phyloP scores from a whole-genome alignment of 2,888 invertebrate genomes.

The Chrysolina haemoptera region DNA sequence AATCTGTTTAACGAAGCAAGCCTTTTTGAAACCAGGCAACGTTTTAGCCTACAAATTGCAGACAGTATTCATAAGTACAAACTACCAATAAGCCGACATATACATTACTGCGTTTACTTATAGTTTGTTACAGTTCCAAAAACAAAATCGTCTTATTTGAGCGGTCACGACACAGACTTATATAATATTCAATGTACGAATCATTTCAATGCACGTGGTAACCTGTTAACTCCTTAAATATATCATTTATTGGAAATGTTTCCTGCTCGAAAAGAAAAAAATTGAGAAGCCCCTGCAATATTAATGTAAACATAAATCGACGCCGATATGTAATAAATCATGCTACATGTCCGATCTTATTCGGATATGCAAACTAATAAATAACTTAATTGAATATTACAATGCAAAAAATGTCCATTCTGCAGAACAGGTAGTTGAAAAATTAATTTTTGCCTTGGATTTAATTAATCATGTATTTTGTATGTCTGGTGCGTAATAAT shows the following conservation, averaged over 20 bases:
- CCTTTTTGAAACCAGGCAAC: too few relatives aligned
- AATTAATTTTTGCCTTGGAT: conserved; percentile 40
- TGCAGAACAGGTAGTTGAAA: conserved; percentile 36
- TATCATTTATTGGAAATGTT: not conserved
- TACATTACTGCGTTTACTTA: too few relatives aligned
- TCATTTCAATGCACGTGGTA: not conserved
- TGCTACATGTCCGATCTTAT: not conserved
- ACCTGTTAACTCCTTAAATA: not conserved
- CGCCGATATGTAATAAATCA: conserved; percentile 12
- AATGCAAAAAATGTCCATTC: conserved; percentile 34
- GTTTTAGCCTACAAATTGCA: too few relatives aligned
- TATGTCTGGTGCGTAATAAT: conserved; percentile 30
- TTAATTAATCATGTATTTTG: conserved; percentile 38
- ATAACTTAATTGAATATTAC: conserved; percentile 34
- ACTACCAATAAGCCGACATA: too few relatives aligned
- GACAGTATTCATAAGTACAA: too few relatives aligned
- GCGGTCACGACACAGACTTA: too few relatives aligned
- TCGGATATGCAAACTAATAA: conserved; percentile 16
- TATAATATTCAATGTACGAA: not conserved
- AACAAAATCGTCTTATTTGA: too few relatives aligned
- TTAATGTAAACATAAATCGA: conserved; percentile 6
- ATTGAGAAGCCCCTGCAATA: not conserved
- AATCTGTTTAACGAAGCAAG: too few relatives aligned
- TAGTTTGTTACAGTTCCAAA: too few relatives aligned
- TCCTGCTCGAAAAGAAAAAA: not conserved